Evolutionary conservation across 1,140 invertebrate species (phyloP), one percentile per base, ranked within the genome.

Genomic region (Marisa cornuarietis): DNA sequence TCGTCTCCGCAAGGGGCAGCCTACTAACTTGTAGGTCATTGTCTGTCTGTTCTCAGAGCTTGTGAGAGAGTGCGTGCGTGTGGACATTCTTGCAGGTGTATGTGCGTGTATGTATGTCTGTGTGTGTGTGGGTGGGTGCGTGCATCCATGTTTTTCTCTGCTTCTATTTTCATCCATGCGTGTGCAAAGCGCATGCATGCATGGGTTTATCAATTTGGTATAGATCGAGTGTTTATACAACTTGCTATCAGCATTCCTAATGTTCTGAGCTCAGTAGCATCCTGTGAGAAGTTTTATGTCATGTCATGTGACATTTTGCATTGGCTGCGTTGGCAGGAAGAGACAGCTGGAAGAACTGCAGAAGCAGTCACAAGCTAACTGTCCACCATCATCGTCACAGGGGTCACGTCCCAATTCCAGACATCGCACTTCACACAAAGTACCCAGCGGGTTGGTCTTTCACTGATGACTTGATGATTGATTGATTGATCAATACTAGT

Each of bases 341-440:
- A 86, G 84, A 77, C 84, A 84, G 77, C 79, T 87, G 66, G 86
- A 85, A 65, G 83, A 82, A 18, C 77, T 87, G 71, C 79, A 83
- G 80, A 79, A 78, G 26, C 51, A 68, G 76, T 31, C 51, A 63
- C 20, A 58, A 58, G 11, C 54, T 58, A 18, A 58, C 31, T 42
- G 31, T 58, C 54, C 4, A 1, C 54, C 54, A 51, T 62, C 20
- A 18, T 54, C 79, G 26, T 51, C 52, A 22, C 54, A 69, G 81
- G 84, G 83, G 24, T 86, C 84, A 22, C 72, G 89, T 26, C 89
- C 90, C n/a, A 80, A 81, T 79, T 82, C 79, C 13, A 79, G 83
- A 62, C 90, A 91, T 79, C 80, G 87, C 54, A 84, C 84, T 51
- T 86, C 83, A 22, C 88, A 90, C 76, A 86, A 79, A 83, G 79